Evolutionary conservation across 2,113 vertebrate species (phyloP).

Genomic region (Antennarius striatus): DNA sequence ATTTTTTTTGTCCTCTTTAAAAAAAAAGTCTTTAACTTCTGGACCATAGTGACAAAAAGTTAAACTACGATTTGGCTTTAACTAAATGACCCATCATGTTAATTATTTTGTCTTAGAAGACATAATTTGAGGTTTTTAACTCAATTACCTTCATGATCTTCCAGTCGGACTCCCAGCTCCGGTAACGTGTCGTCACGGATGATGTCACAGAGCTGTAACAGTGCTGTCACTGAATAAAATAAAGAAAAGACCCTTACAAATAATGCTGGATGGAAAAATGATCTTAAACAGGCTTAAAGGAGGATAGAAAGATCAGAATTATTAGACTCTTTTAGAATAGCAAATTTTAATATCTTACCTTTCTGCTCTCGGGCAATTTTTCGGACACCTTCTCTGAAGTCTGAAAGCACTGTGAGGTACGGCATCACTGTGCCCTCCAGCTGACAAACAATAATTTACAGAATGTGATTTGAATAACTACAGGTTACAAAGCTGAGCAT

Average conservation of each 20-base stretch:
- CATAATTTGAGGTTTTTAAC: not conserved
- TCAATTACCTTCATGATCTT: conserved; percentile 93
- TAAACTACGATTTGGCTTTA: not conserved
- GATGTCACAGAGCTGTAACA: conserved; percentile 88
- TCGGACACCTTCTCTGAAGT: conserved; percentile 90
- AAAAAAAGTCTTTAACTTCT: not conserved
- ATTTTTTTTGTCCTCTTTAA: not conserved
- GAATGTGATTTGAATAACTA: not conserved
- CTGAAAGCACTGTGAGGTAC: conserved; percentile 88
- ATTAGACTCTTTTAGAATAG: not conserved
- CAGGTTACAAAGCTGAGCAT: not conserved
- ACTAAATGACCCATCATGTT: not conserved
- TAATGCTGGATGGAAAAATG: too few species aligned
- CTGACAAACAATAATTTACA: conserved; percentile 64
- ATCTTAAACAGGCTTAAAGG: too few species aligned
- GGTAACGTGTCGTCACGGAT: conserved; percentile 90
- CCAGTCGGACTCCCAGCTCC: conserved; percentile 92
- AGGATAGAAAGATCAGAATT: not conserved
- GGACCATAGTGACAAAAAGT: not conserved
- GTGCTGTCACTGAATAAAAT: conserved; percentile 79
- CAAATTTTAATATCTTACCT: conserved; percentile 73
- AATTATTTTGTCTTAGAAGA: not conserved
- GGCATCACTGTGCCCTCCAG: conserved; percentile 93
- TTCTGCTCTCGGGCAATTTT: conserved; percentile 89
- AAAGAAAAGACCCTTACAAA: not conserved